Evolutionary conservation across 2,113 vertebrate species (phyloP).

Genomic region (Peucedramus taeniatus): DNA sequence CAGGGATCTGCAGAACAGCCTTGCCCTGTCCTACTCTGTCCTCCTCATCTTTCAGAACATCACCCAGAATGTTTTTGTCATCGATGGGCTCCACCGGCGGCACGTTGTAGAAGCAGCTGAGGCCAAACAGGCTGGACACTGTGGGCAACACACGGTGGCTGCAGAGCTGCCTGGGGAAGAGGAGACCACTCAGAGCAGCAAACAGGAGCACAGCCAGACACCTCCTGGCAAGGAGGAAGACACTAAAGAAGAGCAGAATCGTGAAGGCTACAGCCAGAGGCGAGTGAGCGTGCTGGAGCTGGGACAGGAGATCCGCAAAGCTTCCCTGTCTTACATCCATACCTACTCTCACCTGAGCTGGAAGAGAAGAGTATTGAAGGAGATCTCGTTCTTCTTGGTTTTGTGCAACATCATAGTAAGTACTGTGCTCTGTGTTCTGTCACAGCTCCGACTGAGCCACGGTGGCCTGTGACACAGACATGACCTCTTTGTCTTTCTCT

Average conservation of each 20-base stretch:
- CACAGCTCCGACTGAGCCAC: not conserved
- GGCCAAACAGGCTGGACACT: rapidly evolving
- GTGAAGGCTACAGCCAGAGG: not conserved
- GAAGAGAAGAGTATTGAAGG: constrained; percentile 76
- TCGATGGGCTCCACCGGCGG: constrained; percentile 83
- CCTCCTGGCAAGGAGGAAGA: not conserved
- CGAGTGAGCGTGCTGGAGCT: constrained; percentile 51
- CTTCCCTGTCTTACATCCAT: constrained; percentile 63
- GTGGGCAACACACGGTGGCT: not conserved
- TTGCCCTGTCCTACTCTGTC: constrained; percentile 83
- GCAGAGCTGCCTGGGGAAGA: not conserved
- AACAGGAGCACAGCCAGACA: not conserved
- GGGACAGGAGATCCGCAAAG: constrained; percentile 54
- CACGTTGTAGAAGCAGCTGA: not conserved
- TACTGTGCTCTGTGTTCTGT: not conserved
- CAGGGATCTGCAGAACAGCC: constrained; percentile 60
- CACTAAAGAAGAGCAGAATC: not conserved
- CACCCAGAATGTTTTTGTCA: constrained; percentile 89
- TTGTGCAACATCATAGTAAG: constrained; percentile 87
- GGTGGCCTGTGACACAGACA: rapidly evolving
- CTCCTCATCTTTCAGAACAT: constrained; percentile 84
- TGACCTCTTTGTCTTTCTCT: not conserved
- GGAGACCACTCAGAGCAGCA: not conserved
- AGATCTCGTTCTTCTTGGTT: constrained; percentile 86
- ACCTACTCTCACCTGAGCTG: constrained; percentile 65